These are phyloP conservation scores for Pungitius pungitius DNA, from an alignment of 2,113 vertebrate species.

Conservation along the genomic window DNA sequence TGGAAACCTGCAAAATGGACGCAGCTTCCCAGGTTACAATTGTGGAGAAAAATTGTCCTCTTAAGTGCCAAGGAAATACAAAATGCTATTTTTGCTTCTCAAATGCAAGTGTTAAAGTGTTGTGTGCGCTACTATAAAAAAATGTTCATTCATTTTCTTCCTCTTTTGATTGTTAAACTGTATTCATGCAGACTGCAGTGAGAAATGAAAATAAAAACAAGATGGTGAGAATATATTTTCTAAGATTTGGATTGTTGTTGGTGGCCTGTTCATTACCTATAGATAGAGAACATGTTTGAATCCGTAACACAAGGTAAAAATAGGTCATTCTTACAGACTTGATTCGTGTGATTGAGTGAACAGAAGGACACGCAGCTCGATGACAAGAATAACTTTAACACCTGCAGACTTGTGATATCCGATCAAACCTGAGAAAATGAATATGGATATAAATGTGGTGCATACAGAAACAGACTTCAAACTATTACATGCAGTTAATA, in stretches of 20 bases:
- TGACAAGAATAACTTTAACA: too few relatives aligned
- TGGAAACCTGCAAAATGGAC: neutral
- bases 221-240: neutral
- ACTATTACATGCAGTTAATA: too few relatives aligned
- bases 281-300: neutral
- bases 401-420: too few relatives aligned
- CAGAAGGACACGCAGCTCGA: neutral
- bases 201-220: neutral
- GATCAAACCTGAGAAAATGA: neutral
- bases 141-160: neutral
- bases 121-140: neutral
- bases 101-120: neutral
- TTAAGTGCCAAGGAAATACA: neutral
- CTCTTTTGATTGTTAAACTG: neutral
- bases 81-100: neutral
- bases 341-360: neutral
- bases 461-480: neutral
- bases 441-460: neutral
- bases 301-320: neutral
- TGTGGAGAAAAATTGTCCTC: neutral
- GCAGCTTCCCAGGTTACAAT: constrained; percentile 5
- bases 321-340: neutral
- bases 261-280: neutral
- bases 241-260: neutral
- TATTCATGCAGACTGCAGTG: neutral